phyloP scores from a whole-genome alignment of 2,113 vertebrate genomes.

The Neodontobutis hainanensis region DNA sequence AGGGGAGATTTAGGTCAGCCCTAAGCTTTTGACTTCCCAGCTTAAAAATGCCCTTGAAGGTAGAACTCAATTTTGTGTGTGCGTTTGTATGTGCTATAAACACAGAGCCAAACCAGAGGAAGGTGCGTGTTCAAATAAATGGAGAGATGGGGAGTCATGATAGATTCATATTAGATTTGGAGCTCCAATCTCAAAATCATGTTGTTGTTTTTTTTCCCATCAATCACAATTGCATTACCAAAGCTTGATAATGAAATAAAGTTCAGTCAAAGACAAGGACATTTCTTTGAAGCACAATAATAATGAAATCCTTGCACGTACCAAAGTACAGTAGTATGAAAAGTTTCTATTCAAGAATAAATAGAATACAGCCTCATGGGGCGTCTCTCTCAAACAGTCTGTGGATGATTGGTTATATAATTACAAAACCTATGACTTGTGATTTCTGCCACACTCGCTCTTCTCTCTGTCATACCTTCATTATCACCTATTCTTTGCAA shows the following conservation, averaged over 20 bases:
- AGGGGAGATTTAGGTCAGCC: conserved; percentile 51
- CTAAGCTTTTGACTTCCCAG: conserved; percentile 40
- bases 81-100: conserved; percentile 12
- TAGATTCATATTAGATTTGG: no score
- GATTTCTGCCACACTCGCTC: conserved; percentile 3
- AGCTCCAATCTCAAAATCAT: no score
- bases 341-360: conserved; percentile 8
- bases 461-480: background rate
- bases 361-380: background rate
- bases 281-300: background rate
- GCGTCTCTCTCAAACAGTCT: conserved; percentile 7
- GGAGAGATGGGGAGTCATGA: no score
- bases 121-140: no score
- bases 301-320: background rate
- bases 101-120: background rate
- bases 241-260: background rate
- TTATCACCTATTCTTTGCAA: conserved; percentile 6
- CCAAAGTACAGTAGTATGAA: background rate
- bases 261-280: background rate
- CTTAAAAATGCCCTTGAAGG: conserved; percentile 43
- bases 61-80: conserved; percentile 37
- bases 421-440: background rate
- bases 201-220: background rate
- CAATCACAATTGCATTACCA: background rate
- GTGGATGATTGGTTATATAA: conserved; percentile 17